Evolutionary conservation across 2,113 vertebrate species (phyloP), one percentile per base, ranked within the genome.

Genomic region (Sclerurus mexicanus): DNA sequence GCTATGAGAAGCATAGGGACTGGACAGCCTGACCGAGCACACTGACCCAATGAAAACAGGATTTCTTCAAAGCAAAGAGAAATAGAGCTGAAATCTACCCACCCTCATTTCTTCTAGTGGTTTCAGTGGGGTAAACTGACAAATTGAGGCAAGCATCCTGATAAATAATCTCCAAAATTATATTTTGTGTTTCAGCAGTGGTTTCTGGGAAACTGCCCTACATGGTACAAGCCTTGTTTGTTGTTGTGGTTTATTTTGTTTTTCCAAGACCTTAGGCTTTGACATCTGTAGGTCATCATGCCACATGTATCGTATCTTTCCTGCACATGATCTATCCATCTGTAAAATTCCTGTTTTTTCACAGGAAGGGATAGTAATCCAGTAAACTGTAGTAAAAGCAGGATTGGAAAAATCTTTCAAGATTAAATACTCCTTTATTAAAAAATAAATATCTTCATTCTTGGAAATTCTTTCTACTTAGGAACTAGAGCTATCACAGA

Each of bases 341-440:
- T 95, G 39, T 88, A 86, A 93, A 90, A 84, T 86, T 50, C 28
- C 17, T 60, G 15, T 30, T 90, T 44, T 91, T 53, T 69, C 66
- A 53, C 39, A 69, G 63, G 66, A 92, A 86, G 16, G 59, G 73
- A 44, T 35, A 79, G 25, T 62, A 83, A 93, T 71, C 50, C 44
- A 84, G 58, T 77, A 76, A 96, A 93, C 87, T 58, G n/a, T 64
- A 81, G 66, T 86, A 89, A 94, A 94, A 76, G 30, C 31, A 16
- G 4, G 35, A 56, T 23, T 79, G 49, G 44, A 50, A 66, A 79
- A 90, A 53, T 55, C 18, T 91, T 58, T 77, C 22, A 67, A 74
- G 44, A 44, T 47, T 74, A 83, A 83, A 83, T 80, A 73, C 7
- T 74, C 19, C 27, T 82, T 86, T 80, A 42, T 6, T 84, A 46